A percentile compares a stretch with the other conserved stretches of the same genome.
Conservation (phyloP, 2,113 vertebrate species). For the Pleuronectes platessa region DNA sequence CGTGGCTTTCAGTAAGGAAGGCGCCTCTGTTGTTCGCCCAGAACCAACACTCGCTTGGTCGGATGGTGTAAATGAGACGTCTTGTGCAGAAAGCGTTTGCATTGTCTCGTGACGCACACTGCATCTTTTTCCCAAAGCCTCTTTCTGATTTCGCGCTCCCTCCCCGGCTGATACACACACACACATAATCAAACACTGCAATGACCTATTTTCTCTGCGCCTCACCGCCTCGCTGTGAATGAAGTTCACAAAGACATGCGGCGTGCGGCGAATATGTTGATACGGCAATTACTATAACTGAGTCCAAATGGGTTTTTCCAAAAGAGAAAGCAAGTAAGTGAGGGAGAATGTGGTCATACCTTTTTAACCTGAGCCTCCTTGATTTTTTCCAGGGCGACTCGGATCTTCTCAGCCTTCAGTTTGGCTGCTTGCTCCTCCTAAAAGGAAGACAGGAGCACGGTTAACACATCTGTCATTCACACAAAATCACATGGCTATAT, state of each 20-base stretch:
- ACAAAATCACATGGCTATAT: background rate
- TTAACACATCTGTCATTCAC: slow-evolving; percentile 46
- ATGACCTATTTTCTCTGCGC: slow-evolving; percentile 79
- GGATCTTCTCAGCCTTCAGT: slow-evolving; percentile 96
- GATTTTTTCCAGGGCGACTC: slow-evolving; percentile 97
- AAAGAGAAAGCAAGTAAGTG: background rate
- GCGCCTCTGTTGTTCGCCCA: slow-evolving; percentile 3
- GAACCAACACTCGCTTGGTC: slow-evolving; percentile 3
- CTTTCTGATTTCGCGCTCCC: slow-evolving; percentile 36
- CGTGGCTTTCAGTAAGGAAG: slow-evolving; percentile 2
- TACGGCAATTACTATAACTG: background rate
- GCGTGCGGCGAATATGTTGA: slow-evolving; percentile 24
- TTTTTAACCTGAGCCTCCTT: slow-evolving; percentile 99
- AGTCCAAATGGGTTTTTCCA: background rate
- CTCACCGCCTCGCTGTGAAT: slow-evolving; percentile 52
- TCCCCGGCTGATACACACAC: slow-evolving; percentile 50
- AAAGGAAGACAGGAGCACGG: slow-evolving; percentile 53
- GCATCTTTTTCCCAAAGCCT: slow-evolving; percentile 25
- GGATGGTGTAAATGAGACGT: background rate
- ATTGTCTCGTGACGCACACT: slow-evolving; percentile 35
- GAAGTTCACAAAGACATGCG: slow-evolving; percentile 70
- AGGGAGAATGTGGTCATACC: slow-evolving; percentile 76
- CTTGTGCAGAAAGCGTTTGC: slow-evolving; percentile 14
- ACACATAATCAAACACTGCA: slow-evolving; percentile 71
- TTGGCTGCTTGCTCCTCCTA: slow-evolving; percentile 99